Evolutionary conservation across 2,888 invertebrate genomes (phyloP).

Genomic region (Oegoconia quadripuncta): DNA sequence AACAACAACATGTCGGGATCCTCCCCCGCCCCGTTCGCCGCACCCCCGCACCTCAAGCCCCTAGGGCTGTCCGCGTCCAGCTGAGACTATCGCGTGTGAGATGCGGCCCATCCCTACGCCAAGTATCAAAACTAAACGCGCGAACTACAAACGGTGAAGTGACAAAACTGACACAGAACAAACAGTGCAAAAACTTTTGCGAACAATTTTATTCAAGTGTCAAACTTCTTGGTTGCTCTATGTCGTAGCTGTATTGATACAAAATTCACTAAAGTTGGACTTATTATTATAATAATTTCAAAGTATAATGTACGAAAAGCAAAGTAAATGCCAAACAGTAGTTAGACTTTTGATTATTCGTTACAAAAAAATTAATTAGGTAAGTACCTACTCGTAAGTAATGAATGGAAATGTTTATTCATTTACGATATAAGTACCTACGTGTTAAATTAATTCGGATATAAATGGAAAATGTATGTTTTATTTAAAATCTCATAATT

Average conservation of each 20-base stretch:
- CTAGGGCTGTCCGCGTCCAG: constrained; percentile 81
- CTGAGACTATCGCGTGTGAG: constrained; percentile 79
- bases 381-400: constrained; percentile 1
- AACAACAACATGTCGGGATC: constrained; percentile 84
- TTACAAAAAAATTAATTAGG: too few relatives aligned
- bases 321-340: constrained; percentile 64
- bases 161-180: constrained; percentile 12
- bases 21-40: constrained; percentile 60
- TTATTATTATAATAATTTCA: constrained; percentile 7
- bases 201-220: constrained; percentile 11
- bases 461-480: constrained; percentile 10
- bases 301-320: constrained; percentile 35
- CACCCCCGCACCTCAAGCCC: constrained; percentile 78
- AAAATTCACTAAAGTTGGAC: neutral
- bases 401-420: neutral
- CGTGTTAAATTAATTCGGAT: constrained; percentile 10
- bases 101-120: constrained; percentile 66
- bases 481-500: constrained; percentile 39
- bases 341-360: constrained; percentile 35
- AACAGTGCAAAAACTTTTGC: constrained; percentile 12
- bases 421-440: constrained; percentile 4
- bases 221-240: constrained; percentile 1
- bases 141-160: constrained; percentile 22
- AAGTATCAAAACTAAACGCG: constrained; percentile 61
- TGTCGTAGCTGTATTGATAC: neutral